Base-by-base conservation (phyloP, 2,888 invertebrate species). In the Leuctra nigra region DNA sequence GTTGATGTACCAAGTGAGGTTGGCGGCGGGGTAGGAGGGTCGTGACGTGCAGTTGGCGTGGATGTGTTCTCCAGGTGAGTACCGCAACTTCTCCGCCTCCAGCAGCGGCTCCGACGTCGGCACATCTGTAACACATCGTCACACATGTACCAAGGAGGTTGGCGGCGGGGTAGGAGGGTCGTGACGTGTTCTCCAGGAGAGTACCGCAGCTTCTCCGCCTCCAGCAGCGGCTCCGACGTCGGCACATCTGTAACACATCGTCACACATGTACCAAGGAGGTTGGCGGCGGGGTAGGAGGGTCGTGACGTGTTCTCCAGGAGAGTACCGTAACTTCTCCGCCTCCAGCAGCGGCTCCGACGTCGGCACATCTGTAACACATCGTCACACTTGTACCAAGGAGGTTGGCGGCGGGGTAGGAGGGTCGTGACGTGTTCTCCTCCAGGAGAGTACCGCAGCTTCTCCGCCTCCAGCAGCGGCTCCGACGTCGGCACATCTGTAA, bases 91-190 rank as follows among this genome's bases (percentile, higher is more conserved):
- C 53, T 71, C 61, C 6, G 58, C 53, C 20, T 44, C 56, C 35
- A 61, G 23, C 2, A 33, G 11, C 7, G 61, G 61, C 39, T 53
- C 35, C 13, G 53, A 55, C 2, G 47, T 22, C 3, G 61, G 59
- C 13, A 55, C 48, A 16, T 59, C 61, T 61, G 61, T 20, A 58
- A 50, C 25, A 35, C n/a, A n/a, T n/a, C n/a, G n/a, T n/a, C n/a
- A n/a, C n/a, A n/a, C n/a, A 75, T 71, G 63, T 68, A 73, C 74
- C 75, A 75, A 33, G 74, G 59, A 75, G 65, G 64, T 75, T 75
- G 16, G 74, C 72, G 1, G 72, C 65, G 1, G 74, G 75, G 64
- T 69, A 69, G 2, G 73, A 73, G 29, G 69, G 68, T 9, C 69
- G 66, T 11, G 73, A 69, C n/a, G 67, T 69, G 64, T 62, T 73